phyloP scores from a whole-genome alignment of 2,888 invertebrate genomes.

The Ditula angustiorana region DNA sequence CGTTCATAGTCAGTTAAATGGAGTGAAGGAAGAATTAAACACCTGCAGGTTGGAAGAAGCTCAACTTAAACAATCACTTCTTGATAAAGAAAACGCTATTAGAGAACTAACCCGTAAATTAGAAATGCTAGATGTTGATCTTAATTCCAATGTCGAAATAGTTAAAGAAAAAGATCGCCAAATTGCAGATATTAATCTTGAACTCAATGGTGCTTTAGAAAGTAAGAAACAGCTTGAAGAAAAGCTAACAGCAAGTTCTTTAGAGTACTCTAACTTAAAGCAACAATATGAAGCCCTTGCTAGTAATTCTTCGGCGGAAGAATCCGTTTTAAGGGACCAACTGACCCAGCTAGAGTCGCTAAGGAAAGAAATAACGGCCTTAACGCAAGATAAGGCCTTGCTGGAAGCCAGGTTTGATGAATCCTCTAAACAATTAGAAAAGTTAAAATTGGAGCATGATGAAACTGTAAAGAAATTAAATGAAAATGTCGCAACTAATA shows the following conservation, averaged over 20 bases:
- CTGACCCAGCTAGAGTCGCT: constrained; percentile 66
- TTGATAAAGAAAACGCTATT: constrained; percentile 71
- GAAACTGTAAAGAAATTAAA: constrained; percentile 59
- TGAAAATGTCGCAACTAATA: constrained; percentile 56
- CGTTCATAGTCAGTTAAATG: constrained; percentile 62
- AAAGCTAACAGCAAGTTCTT: constrained; percentile 66
- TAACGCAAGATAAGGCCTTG: constrained; percentile 67
- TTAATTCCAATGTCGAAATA: constrained; percentile 76
- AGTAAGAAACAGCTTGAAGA: constrained; percentile 80
- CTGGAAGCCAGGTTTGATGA: constrained; percentile 67
- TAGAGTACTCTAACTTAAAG: constrained; percentile 69
- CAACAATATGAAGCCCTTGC: constrained; percentile 76
- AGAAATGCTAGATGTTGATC: constrained; percentile 78
- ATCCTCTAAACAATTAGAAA: constrained; percentile 57
- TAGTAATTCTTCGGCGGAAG: constrained; percentile 74
- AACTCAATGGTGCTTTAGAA: constrained; percentile 69
- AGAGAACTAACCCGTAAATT: constrained; percentile 75
- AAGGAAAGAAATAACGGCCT: constrained; percentile 63
- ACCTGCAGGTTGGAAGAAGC: constrained; percentile 63
- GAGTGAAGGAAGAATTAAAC: constrained; percentile 61
- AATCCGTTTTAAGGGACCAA: constrained; percentile 72
- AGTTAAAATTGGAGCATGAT: constrained; percentile 62
- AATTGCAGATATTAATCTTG: constrained; percentile 68
- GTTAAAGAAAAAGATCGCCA: constrained; percentile 80
- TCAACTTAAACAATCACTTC: constrained; percentile 57